These are phyloP conservation scores for Leptoclinus maculatus DNA, from an alignment of 2,797 vertebrate genomes.

Conservation along the genomic window DNA sequence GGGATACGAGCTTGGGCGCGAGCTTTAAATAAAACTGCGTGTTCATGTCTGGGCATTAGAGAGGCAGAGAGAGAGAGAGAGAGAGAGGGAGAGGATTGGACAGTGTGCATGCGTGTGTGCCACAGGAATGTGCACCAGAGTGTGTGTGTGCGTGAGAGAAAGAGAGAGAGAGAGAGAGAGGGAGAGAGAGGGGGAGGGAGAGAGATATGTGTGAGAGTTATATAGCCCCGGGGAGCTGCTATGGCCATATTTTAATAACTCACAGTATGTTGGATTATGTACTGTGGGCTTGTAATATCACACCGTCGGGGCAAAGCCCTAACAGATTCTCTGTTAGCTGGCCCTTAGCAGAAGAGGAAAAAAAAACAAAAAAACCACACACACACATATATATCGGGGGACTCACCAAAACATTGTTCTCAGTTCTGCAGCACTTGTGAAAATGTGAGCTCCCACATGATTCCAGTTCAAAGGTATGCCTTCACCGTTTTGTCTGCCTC, in stretches of 20 bases:
- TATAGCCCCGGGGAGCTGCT: slow-evolving; percentile 76
- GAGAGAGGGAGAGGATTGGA: slow-evolving; percentile 36
- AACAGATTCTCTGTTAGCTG: slow-evolving; percentile 72
- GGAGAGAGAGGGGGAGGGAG: slow-evolving; percentile 48
- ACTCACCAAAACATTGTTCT: slow-evolving; percentile 81
- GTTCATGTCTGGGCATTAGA: slow-evolving; percentile 32
- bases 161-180: slow-evolving; percentile 46
- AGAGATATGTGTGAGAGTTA: slow-evolving; percentile 66
- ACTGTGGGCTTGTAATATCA: slow-evolving; percentile 83
- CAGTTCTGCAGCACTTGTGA: slow-evolving; percentile 82
- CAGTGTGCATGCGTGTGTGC: slow-evolving; percentile 59
- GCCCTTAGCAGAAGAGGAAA: slow-evolving; percentile 56
- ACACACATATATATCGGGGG: slow-evolving; percentile 66
- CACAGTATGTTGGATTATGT: slow-evolving; percentile 81
- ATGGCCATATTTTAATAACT: slow-evolving; percentile 86
- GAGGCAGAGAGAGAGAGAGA: slow-evolving; percentile 14
- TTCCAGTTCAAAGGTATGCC: slow-evolving; percentile 84
- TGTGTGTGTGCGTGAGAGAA: slow-evolving; percentile 48
- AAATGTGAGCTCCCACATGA: slow-evolving; percentile 83
- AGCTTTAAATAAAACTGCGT: slow-evolving; percentile 61
- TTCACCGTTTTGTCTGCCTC: slow-evolving; percentile 79
- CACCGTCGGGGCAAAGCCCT: slow-evolving; percentile 74
- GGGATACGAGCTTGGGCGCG: slow-evolving; percentile 28
- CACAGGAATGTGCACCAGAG: slow-evolving; percentile 68
- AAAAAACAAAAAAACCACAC: background rate